phyloP scores from a whole-genome alignment of 2,113 vertebrate species.

The Todiramphus saurophagus region DNA sequence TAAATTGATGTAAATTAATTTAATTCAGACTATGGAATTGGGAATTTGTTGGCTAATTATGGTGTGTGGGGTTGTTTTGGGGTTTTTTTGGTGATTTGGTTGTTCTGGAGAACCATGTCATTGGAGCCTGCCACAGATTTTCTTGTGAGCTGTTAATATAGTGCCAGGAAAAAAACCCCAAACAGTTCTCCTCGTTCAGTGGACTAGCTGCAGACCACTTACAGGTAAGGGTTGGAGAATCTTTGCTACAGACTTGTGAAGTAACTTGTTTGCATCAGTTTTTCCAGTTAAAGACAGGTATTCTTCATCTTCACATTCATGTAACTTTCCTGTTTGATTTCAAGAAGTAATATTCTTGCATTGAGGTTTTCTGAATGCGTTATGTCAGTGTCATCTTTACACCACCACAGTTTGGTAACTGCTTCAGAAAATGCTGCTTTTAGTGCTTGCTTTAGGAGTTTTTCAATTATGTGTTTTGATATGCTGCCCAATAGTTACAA shows the following conservation, averaged over 20 bases:
- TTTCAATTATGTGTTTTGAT: not conserved
- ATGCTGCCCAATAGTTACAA: not conserved
- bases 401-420: accelerated
- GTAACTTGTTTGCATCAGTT: not conserved
- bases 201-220: not conserved
- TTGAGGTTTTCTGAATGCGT: not conserved
- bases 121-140: not conserved
- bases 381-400: not conserved
- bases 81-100: not conserved
- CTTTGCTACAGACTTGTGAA: not conserved
- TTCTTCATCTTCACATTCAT: not conserved
- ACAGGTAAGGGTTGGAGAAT: not conserved
- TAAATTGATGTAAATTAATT: not conserved
- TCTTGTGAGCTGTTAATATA: not conserved
- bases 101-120: not conserved
- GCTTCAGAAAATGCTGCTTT: not conserved
- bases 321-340: not conserved
- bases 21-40: not conserved
- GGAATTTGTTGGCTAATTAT: not conserved
- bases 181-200: not conserved
- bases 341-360: not conserved
- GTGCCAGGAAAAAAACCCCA: not conserved
- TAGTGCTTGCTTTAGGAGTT: not conserved
- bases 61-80: not conserved
- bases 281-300: not conserved